Conservation (phyloP, 2,888 invertebrate species). For the Cepaea hortensis region DNA sequence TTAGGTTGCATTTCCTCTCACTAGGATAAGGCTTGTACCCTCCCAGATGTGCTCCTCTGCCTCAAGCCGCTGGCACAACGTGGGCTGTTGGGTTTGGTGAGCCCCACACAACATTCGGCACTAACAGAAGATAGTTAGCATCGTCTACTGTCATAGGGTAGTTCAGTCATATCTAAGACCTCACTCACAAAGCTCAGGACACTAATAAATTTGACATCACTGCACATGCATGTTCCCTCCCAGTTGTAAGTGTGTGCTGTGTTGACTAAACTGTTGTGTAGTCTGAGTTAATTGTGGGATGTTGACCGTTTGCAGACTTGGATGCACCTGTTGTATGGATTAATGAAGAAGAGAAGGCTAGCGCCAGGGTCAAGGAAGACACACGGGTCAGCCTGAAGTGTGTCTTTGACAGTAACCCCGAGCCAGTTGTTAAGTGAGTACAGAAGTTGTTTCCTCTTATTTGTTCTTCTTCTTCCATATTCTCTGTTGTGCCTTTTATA, state of each 20-base stretch:
- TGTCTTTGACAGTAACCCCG: constrained; percentile 48
- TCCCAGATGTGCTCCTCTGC: no score
- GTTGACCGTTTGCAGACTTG: constrained; percentile 1
- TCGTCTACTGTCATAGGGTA: no score
- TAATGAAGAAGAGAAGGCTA: constrained; percentile 16
- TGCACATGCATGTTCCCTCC: not conserved
- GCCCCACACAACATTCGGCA: no score
- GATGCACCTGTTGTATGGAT: constrained; percentile 11
- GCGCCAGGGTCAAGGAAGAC: not conserved
- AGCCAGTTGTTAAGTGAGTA: constrained; percentile 25
- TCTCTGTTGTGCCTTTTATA: not conserved
- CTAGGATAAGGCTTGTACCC: no score
- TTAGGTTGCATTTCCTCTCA: no score
- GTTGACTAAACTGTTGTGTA: not conserved
- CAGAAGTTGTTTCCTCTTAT: not conserved
- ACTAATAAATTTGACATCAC: no score
- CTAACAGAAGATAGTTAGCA: no score
- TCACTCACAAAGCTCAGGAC: no score
- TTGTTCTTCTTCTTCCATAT: not conserved
- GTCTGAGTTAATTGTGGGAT: not conserved
- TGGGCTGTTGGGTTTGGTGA: no score
- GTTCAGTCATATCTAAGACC: no score
- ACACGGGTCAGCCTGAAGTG: constrained; percentile 34
- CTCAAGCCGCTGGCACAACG: no score
- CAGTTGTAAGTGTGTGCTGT: not conserved